Percentiles rank a stretch among this genome's conserved stretches.
These are phyloP conservation scores for Slavum lentiscoides DNA, from an alignment of 2,888 invertebrate genomes.

Conservation along the genomic window DNA sequence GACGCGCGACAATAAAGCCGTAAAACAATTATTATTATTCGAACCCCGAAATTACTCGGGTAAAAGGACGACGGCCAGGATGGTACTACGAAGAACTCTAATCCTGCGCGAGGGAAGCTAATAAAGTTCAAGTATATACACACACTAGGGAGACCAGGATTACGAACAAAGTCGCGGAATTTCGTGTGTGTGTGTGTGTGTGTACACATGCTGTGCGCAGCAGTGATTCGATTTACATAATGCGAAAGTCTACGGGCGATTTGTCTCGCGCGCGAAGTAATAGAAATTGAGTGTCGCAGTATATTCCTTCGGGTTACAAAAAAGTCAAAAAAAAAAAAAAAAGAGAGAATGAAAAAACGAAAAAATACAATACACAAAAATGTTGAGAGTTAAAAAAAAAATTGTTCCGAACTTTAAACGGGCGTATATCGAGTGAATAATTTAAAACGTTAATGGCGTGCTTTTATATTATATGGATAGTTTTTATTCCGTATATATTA, in stretches of 20 bases:
- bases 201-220: background rate
- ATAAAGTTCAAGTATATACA: constrained; percentile 23
- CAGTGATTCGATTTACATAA: constrained; percentile 38
- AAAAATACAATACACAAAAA: background rate
- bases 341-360: background rate
- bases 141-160: constrained; percentile 11
- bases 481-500: constrained; percentile 4
- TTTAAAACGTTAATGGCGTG: constrained; percentile 5
- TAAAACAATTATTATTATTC: constrained; percentile 46
- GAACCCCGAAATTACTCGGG: constrained; percentile 11
- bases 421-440: background rate
- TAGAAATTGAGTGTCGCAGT: background rate
- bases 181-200: background rate
- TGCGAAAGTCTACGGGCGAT: constrained; percentile 2
- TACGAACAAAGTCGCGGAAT: background rate
- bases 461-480: background rate
- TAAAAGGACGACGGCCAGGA: background rate
- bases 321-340: background rate
- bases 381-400: background rate
- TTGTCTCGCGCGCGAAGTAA: background rate
- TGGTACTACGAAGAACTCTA: background rate
- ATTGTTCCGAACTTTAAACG: background rate
- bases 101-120: constrained; percentile 12
- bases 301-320: background rate
- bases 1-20: constrained; percentile 4